These are phyloP conservation scores for Phoenicopterus ruber DNA, from an alignment of 2,113 vertebrate genomes.

Conservation along the genomic window DNA sequence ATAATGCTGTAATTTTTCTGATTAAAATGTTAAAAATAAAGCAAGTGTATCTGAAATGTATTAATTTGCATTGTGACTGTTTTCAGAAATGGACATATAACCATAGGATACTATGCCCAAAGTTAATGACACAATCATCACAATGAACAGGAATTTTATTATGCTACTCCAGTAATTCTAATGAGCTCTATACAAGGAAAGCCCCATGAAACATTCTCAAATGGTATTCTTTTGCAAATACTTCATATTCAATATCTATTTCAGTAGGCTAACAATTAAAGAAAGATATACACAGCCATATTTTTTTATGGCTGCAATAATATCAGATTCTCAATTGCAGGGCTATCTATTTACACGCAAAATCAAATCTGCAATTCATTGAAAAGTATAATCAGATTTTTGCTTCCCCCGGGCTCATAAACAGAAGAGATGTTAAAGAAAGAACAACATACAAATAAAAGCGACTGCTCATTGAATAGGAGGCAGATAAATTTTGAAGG, in stretches of 20 bases:
- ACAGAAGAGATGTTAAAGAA: background rate
- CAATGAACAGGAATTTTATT: background rate
- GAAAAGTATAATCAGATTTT: background rate
- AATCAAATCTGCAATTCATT: background rate
- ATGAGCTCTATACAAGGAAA: background rate
- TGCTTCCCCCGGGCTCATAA: background rate
- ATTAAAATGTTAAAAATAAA: background rate
- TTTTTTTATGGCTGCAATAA: background rate
- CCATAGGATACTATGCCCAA: background rate
- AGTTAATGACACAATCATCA: background rate
- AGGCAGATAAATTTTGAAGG: background rate
- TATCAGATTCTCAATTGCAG: background rate
- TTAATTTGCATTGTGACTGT: background rate
- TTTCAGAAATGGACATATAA: background rate
- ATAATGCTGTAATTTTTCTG: background rate
- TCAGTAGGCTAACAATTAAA: conserved; percentile 1
- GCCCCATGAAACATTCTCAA: background rate
- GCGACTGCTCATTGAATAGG: conserved; percentile 12
- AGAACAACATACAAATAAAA: conserved; percentile 37
- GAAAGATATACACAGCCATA: background rate
- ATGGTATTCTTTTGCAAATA: background rate
- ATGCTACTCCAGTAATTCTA: background rate
- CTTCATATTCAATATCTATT: background rate
- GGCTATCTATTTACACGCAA: background rate
- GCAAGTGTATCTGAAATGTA: background rate